A percentile compares a stretch with the other conserved stretches of the same genome.
phyloP scores from a whole-genome alignment of 2,113 vertebrate genomes.

The Nesoenas mayeri region DNA sequence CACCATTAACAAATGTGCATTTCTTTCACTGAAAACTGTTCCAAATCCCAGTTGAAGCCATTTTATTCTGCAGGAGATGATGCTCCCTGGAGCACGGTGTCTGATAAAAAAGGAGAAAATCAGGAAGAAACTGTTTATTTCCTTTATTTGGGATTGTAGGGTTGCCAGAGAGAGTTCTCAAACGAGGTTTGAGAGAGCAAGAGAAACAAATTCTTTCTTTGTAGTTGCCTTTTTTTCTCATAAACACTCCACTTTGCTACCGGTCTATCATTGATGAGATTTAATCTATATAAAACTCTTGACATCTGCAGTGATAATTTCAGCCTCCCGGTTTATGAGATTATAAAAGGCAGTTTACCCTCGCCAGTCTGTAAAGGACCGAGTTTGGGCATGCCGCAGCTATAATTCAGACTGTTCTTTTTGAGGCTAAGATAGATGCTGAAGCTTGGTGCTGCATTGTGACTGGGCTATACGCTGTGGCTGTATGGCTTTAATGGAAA shows the following conservation, averaged over 20 bases:
- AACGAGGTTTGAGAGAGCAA: background rate
- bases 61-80: background rate
- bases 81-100: background rate
- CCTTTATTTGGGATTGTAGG: background rate
- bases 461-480: background rate
- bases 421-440: background rate
- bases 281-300: conserved; percentile 44
- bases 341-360: conserved; percentile 49
- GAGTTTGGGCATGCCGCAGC: background rate
- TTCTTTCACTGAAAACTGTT: background rate
- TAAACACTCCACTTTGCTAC: conserved; percentile 25
- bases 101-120: background rate
- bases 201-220: background rate
- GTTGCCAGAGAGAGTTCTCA: background rate
- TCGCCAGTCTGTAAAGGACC: background rate
- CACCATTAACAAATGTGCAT: accelerated
- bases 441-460: background rate
- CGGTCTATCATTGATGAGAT: conserved; percentile 14
- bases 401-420: conserved; percentile 21
- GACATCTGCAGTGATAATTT: conserved; percentile 36
- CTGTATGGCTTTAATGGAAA: background rate
- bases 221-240: background rate
- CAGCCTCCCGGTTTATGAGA: conserved; percentile 35
- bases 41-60: background rate
- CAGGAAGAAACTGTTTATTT: background rate